These are phyloP conservation scores for Cydia splendana DNA, from an alignment of 1,140 invertebrate species.

Conservation along the genomic window DNA sequence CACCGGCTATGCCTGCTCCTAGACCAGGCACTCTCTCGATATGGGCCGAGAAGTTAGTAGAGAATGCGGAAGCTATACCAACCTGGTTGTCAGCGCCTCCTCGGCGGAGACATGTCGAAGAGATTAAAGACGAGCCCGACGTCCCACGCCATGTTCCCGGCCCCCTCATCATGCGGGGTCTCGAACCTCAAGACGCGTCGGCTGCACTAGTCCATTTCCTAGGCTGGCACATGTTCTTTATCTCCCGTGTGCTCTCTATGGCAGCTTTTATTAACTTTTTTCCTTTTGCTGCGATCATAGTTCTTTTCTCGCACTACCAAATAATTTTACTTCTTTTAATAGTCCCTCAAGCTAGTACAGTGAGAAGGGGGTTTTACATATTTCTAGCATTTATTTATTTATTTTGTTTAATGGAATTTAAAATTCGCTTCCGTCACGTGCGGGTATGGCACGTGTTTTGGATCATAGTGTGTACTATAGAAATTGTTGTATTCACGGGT, in stretches of 20 bases:
- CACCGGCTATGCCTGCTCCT: conserved; percentile 60
- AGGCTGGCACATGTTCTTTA: conserved; percentile 87
- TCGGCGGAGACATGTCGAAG: conserved; percentile 60
- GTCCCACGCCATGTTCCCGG: conserved; percentile 60
- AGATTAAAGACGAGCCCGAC: conserved; percentile 65
- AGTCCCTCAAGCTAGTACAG: conserved; percentile 80
- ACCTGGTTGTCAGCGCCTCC: conserved; percentile 69
- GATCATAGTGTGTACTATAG: conserved; percentile 82
- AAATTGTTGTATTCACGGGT: conserved; percentile 83
- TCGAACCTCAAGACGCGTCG: conserved; percentile 85
- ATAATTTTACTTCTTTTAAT: conserved; percentile 82
- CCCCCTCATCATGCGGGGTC: conserved; percentile 72
- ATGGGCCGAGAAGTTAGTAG: conserved; percentile 72
- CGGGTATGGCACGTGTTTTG: conserved; percentile 84
- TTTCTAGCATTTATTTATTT: conserved; percentile 86
- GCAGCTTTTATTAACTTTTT: conserved; percentile 86
- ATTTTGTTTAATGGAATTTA: conserved; percentile 87
- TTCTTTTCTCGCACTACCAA: conserved; percentile 82
- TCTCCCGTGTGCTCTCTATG: conserved; percentile 84
- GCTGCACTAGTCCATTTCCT: conserved; percentile 84
- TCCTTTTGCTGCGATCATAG: conserved; percentile 79
- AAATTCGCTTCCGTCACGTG: conserved; percentile 86
- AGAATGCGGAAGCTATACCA: conserved; percentile 69
- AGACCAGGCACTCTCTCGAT: conserved; percentile 61
- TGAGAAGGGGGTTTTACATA: conserved; percentile 81